Base-by-base conservation (phyloP, 2,113 vertebrate genomes). In the Lasiurus cinereus region DNA sequence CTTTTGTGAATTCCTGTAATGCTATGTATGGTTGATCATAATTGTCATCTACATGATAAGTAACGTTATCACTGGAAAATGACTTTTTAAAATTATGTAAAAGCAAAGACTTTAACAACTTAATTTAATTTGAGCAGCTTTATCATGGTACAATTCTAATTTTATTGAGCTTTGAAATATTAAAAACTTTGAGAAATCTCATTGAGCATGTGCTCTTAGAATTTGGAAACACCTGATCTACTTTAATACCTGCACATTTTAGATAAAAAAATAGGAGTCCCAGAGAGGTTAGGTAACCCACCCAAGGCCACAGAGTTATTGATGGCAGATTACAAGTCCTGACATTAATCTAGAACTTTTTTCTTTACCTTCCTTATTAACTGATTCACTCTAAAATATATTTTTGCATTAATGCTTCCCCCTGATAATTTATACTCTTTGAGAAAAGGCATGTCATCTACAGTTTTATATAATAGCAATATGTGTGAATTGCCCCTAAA, bases 401-500 rank as follows among this genome's bases (percentile, higher is more conserved):
- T 72, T 50, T 70, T n/a, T 36, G 21, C 15, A 95, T 66, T 70
- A 83, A 22, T 83, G 21, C 6, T 93, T 77, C 3, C 27, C 8
- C 7, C 19, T 13, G 56, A 9, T 31, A 80, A 70, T 29, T 67
- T 66, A 85, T 94, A 39, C 10, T 88, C 31, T 88, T 69, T 80
- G 14, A 91, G 62, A 39, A 95, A 95, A 73, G n/a, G 6, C 59
- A 91, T 54, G 22, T 33, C 15, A 69, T 54, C 59, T 92, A 19
- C 22, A 22, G 50, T 88, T 83, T 69, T 52, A 36, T 88, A 74
- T 83, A 72, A 31, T 76, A 80, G 46, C 36, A 77, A 31, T 59
- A 67, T 46, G 6, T 82, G 10, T 94, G 24, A 62, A 80, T 70
- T 84, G 8, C 8, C 54, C 24, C 43, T n/a, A 24, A 70, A 22